Percentiles rank a stretch among this genome's conserved stretches.
Conservation (phyloP, 2,797 vertebrate genomes). For the Eulemur coronatus region DNA sequence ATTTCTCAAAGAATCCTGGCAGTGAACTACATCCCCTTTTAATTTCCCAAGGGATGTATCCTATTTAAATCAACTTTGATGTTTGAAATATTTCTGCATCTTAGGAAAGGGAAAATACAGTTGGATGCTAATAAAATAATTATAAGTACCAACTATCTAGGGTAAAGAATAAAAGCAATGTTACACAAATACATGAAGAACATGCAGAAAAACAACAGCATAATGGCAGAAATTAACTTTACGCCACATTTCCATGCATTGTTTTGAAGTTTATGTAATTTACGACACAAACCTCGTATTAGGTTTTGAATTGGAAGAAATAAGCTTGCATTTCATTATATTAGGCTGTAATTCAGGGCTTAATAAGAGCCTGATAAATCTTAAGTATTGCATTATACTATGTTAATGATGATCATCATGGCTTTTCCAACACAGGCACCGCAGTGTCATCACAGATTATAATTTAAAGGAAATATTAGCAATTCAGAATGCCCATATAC, state of each 20-base stretch:
- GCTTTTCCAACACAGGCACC: conserved; percentile 69
- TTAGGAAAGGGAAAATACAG: conserved; percentile 58
- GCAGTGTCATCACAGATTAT: conserved; percentile 76
- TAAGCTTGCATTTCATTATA: conserved; percentile 54
- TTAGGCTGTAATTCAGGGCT: conserved; percentile 55
- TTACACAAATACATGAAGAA: conserved; percentile 32
- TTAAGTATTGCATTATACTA: conserved; percentile 70
- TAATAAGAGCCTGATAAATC: conserved; percentile 73
- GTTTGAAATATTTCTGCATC: conserved; percentile 68
- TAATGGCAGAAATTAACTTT: conserved; percentile 73
- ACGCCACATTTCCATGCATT: neutral
- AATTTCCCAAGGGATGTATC: conserved; percentile 62
- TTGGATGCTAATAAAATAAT: conserved; percentile 70
- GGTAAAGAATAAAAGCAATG: conserved; percentile 62
- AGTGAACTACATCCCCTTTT: conserved; percentile 53
- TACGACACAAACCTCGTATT: conserved; percentile 42
- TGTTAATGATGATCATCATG: conserved; percentile 68
- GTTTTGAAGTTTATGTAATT: conserved; percentile 60
- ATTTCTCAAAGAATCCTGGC: conserved; percentile 45
- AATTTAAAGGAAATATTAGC: conserved; percentile 81
- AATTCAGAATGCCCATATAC: conserved; percentile 66
- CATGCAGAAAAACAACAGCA: conserved; percentile 52
- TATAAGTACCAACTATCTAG: conserved; percentile 48
- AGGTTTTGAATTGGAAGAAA: conserved; percentile 57
- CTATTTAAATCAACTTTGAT: conserved; percentile 63